phyloP scores from a whole-genome alignment of 2,113 vertebrate genomes.

The Oceanites oceanicus region DNA sequence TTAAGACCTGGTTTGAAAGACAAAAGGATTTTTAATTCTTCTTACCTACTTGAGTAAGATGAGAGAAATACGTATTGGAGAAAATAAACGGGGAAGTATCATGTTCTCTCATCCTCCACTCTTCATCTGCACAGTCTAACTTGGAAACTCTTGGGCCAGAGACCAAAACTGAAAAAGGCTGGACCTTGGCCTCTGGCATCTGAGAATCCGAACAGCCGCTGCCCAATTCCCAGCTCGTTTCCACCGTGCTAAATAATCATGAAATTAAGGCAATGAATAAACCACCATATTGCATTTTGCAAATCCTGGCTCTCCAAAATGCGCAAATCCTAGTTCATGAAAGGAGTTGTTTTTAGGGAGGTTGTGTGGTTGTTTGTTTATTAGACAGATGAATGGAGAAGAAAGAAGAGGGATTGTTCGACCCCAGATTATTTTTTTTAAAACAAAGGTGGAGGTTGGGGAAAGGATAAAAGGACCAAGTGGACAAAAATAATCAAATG shows the following conservation, averaged over 20 bases:
- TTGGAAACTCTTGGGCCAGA: neutral
- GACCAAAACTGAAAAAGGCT: neutral
- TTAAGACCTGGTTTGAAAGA: neutral
- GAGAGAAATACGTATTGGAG: rapidly evolving
- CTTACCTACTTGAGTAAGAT: neutral
- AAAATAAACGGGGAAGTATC: rapidly evolving
- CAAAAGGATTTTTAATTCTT: neutral
- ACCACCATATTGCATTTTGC: neutral
- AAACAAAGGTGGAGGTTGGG: neutral
- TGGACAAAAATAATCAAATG: neutral
- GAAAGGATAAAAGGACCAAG: neutral
- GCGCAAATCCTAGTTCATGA: neutral
- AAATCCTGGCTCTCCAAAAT: neutral
- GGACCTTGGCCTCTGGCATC: neutral
- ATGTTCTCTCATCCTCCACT: rapidly evolving
- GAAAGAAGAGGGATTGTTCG: neutral
- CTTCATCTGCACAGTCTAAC: neutral
- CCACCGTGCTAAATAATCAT: neutral
- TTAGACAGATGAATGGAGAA: neutral
- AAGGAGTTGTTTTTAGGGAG: neutral
- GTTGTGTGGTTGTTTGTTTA: neutral
- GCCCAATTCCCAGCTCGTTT: neutral
- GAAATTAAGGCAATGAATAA: neutral
- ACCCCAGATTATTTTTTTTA: neutral
- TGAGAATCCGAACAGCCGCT: neutral